Conservation (phyloP, 2,797 vertebrate species). For the Propithecus perrieri region DNA sequence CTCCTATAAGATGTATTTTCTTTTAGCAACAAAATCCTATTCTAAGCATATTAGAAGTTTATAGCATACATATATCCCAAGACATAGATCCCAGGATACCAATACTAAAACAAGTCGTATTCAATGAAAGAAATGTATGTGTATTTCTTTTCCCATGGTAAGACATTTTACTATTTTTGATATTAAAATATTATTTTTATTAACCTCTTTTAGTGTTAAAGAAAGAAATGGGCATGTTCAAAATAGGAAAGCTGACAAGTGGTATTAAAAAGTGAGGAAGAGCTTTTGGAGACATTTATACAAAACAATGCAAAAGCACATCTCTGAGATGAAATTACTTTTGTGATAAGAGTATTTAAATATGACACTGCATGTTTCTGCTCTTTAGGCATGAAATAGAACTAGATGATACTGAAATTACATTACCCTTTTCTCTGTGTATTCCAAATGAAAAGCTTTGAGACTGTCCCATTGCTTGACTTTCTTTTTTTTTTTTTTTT, state of each 20-base stretch:
- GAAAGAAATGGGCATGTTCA: conserved; percentile 2
- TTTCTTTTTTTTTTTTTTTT: too few relatives aligned
- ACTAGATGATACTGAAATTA: conserved; percentile 10
- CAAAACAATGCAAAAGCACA: conserved; percentile 12
- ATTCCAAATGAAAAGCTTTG: conserved; percentile 20
- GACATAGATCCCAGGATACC: conserved; percentile 41
- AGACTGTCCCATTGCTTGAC: too few relatives aligned
- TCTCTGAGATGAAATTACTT: conserved; percentile 45
- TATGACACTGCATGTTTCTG: neutral
- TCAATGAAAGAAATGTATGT: conserved; percentile 47
- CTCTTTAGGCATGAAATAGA: neutral
- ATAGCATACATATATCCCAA: conserved; percentile 25
- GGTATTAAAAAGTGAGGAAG: neutral
- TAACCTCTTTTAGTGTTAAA: conserved; percentile 37
- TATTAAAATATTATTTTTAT: conserved; percentile 62
- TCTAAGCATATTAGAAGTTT: conserved; percentile 51
- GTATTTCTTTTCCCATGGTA: conserved; percentile 37
- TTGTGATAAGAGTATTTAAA: conserved; percentile 25
- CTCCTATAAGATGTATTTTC: conserved; percentile 24
- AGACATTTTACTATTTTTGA: conserved; percentile 40
- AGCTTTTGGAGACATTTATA: conserved; percentile 16
- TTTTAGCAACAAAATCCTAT: conserved; percentile 57
- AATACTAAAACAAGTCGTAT: conserved; percentile 45
- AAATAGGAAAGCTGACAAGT: neutral
- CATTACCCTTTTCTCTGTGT: conserved; percentile 35